phyloP scores from a whole-genome alignment of 2,797 vertebrate genomes.

The Mormyrops boulengeri region DNA sequence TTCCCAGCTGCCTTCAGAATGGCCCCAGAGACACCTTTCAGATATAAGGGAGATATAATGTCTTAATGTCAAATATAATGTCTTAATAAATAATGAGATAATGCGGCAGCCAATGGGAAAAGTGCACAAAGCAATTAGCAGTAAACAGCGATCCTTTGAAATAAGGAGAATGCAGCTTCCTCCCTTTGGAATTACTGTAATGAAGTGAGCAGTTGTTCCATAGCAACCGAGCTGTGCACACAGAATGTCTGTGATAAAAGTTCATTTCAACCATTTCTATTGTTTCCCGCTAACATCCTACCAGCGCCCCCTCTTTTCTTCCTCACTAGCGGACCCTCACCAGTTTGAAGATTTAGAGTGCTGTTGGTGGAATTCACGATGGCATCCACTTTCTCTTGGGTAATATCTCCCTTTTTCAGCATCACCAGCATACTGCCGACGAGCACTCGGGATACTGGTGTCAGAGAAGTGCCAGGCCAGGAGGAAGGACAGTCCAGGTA shows the following conservation, averaged over 20 bases:
- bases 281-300: neutral
- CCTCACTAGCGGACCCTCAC: slow-evolving; percentile 26
- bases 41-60: neutral
- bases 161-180: neutral
- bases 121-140: neutral
- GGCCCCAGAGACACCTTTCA: slow-evolving; percentile 48
- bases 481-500: neutral
- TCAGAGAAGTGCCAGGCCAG: neutral
- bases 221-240: neutral
- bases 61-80: neutral
- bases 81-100: neutral
- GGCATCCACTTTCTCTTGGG: slow-evolving; percentile 44
- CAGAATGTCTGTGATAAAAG: neutral
- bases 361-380: slow-evolving; percentile 49
- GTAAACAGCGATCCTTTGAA: neutral
- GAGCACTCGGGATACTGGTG: slow-evolving; percentile 16
- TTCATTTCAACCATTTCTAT: neutral
- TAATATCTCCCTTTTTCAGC: slow-evolving; percentile 49
- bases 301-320: neutral
- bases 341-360: slow-evolving; percentile 39
- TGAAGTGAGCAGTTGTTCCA: neutral
- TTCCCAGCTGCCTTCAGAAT: slow-evolving; percentile 46
- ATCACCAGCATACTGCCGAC: slow-evolving; percentile 33
- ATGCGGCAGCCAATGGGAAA: neutral
- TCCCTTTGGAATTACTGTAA: neutral